Evolutionary conservation across 2,888 invertebrate species (phyloP), one percentile per base, ranked within the genome.

Genomic region (Pedicia rivosa): DNA sequence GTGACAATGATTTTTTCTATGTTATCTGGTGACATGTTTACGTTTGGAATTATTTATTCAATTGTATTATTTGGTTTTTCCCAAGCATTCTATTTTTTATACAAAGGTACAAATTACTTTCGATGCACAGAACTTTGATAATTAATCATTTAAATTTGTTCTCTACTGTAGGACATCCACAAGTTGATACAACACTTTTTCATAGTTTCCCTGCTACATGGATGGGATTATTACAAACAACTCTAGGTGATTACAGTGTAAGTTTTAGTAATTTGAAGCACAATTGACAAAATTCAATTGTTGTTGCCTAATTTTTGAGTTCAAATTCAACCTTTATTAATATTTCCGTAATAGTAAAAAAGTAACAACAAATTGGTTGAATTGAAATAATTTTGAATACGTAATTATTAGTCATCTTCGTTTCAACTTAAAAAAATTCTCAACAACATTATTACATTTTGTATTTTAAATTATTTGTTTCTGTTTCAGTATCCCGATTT

Each of bases 1-100:
- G 95, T 98, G 40, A 95, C 95, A 9, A 97, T 98, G 94, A 91
- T 98, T 48, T 97, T 92, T 69, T 90, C 90, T 51, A 98, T 98
- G 95, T 88, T 95, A 54, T 87, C 87, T 0, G 95, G 97, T 31
- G 98, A 98, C 65, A 90, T 98, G 86, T 78, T 95, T 55, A 90
- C 95, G 17, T 98, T 98, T 58, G 90, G 88, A 44, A 92, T 97
- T 47, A 98, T 98, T 57, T 97, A 95, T 60, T 74, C 77, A 46
- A 86, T 98, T 49, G 83, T 97, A 24, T 67, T 97, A 5, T 82
- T 92, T 48, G 94, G 92, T 14, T 98, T 98, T 62, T 90, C 92
- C 0, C 94, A 95, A 64, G 87, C 95, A 26, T 86, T 84, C 64
- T 88, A 74, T 63, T 97, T 95, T 57, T 72, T 98, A 8, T 95